Percentiles rank a stretch among this genome's conserved stretches.
phyloP scores from a whole-genome alignment of 1,140 invertebrate species.

The Temnothorax curvispinosus region DNA sequence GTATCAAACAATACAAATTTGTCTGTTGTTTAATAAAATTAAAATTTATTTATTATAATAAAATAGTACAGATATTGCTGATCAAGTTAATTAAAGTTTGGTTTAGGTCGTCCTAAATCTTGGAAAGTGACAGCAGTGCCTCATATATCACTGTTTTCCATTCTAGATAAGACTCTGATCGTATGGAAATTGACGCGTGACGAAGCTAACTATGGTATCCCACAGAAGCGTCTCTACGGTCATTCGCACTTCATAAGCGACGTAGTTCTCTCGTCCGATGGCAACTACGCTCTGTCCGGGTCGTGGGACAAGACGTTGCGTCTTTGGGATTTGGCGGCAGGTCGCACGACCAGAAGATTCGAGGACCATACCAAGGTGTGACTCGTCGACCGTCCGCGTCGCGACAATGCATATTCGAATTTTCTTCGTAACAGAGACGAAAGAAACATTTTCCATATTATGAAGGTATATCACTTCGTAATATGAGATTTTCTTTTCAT shows the following conservation, averaged over 20 bases:
- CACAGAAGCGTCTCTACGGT: conserved; percentile 97
- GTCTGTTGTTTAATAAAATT: too few species aligned
- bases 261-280: conserved; percentile 99
- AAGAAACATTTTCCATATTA: conserved; percentile 17
- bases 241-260: conserved; percentile 99
- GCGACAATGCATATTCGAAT: neutral
- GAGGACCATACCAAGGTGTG: conserved; percentile 99
- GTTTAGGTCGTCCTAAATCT: neutral
- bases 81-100: neutral
- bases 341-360: conserved; percentile 96
- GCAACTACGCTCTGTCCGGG: conserved; percentile 99
- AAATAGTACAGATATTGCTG: too few species aligned
- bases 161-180: conserved; percentile 98
- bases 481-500: conserved; percentile 51
- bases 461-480: neutral
- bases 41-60: too few species aligned
- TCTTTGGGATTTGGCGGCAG: conserved; percentile 98
- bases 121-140: neutral
- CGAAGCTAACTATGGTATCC: conserved; percentile 97
- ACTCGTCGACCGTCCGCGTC: conserved; percentile 69
- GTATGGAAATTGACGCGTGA: conserved; percentile 98
- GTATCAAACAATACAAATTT: too few species aligned
- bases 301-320: conserved; percentile 99
- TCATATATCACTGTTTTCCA: conserved; percentile 5
- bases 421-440: neutral